Evolutionary conservation across 2,888 invertebrate species (phyloP), one percentile per base, ranked within the genome.

Genomic region (Pollenia amentaria): DNA sequence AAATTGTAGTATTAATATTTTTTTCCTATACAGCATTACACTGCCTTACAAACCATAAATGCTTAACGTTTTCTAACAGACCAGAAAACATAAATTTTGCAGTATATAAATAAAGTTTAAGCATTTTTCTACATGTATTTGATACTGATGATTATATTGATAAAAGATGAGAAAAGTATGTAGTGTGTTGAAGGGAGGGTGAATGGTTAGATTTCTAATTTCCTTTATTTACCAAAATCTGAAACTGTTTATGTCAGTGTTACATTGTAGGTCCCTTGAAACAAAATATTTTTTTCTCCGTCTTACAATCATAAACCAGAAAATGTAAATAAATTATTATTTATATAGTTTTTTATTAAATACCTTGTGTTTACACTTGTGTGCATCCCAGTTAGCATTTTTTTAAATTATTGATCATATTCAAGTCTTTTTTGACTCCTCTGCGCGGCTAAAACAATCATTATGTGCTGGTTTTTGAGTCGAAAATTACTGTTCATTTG

Each of bases 61-160:
- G 16, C 12, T 40, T 40, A 38, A 2, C 16, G n/a, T 29, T 38
- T 64, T 44, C 8, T 44, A 40, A 40, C 9, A 38, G n/a, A 10
- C 46, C n/a, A 69, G 16, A 53, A 38, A 40, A 83, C 29, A 78
- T 73, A 53, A 78, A 67, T 73, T 78, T 57, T 51, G 60, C 65
- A 29, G 11, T 83, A 72, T 65, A 67, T 72, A 83, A 83, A 77
- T 70, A 77, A 46, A 82, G 40, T 38, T 65, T 44, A 42, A 14
- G 8, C 7, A 2, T 21, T 21, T 53, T 51, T 42, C n/a, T 62
- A 16, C 21, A 8, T n/a, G 9, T 6, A 29, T 29, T 29, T 29
- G 29, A 29, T 6, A 29, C 29, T 29, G 29, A 29, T 29, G 29
- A 3, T 29, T 6, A 29, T 29, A 29, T 29, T 29, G 29, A 29